phyloP scores from a whole-genome alignment of 1,140 invertebrate genomes.

The Drosophila asahinai region DNA sequence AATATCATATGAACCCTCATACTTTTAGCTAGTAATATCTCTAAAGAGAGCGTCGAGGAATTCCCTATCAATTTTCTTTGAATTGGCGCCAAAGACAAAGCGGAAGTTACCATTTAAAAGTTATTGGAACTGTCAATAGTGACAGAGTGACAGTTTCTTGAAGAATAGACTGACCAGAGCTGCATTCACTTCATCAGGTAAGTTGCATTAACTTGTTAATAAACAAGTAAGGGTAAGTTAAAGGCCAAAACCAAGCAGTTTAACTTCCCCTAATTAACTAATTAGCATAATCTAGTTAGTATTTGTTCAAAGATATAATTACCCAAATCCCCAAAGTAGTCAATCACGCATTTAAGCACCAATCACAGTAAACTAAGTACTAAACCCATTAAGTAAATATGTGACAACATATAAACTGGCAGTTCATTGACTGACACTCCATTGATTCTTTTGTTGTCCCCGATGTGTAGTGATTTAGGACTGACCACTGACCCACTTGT shows the following conservation, averaged over 20 bases:
- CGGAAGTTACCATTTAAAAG: neutral
- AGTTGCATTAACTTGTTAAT: neutral
- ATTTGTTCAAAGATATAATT: neutral
- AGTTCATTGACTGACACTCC: slow-evolving; percentile 33
- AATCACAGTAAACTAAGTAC: neutral
- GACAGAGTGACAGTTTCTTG: neutral
- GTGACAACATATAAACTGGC: neutral
- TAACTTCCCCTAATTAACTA: neutral
- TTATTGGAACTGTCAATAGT: neutral
- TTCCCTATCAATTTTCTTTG: neutral
- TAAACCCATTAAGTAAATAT: neutral
- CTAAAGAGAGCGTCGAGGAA: too few relatives aligned
- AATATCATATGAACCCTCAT: neutral
- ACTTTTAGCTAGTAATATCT: too few relatives aligned
- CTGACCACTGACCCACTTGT: slow-evolving; percentile 23
- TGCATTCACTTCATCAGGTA: neutral
- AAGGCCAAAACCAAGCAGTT: neutral
- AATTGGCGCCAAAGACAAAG: neutral
- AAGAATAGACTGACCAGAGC: neutral
- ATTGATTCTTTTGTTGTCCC: slow-evolving; percentile 36
- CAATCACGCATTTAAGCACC: neutral
- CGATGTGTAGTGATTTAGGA: slow-evolving; percentile 61
- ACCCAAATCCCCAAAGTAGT: neutral
- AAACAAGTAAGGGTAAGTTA: too few relatives aligned
- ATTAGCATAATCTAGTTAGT: neutral